A percentile compares a stretch with the other conserved stretches of the same genome.
phyloP scores from a whole-genome alignment of 2,888 invertebrate species.

The Allolobophora icterica region DNA sequence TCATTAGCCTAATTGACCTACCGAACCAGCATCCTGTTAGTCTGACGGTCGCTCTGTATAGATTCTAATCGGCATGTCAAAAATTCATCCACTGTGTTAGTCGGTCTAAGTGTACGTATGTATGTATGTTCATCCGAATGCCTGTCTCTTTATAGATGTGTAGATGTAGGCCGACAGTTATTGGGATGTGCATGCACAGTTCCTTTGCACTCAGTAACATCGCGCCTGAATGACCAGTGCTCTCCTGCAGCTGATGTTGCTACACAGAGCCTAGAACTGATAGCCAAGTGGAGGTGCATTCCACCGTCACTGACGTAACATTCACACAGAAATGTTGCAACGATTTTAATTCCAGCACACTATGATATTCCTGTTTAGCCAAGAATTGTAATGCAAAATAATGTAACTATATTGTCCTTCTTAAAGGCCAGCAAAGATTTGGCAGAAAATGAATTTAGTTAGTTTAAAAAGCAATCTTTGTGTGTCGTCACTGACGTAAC shows the following conservation, averaged over 20 bases:
- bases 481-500: too few species aligned
- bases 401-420: too few species aligned
- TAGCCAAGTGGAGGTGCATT: neutral
- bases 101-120: neutral
- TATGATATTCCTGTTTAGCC: too few species aligned
- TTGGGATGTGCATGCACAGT: neutral
- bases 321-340: too few species aligned
- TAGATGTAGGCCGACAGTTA: neutral
- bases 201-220: neutral
- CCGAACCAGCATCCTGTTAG: neutral
- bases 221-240: neutral
- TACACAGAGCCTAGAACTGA: neutral
- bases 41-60: neutral
- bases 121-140: neutral
- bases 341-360: too few species aligned
- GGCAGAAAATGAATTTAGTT: too few species aligned
- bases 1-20: neutral
- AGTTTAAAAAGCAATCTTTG: too few species aligned
- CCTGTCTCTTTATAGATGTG: neutral
- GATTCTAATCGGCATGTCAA: neutral
- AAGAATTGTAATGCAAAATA: too few species aligned
- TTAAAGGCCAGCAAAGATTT: too few species aligned
- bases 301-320: too few species aligned
- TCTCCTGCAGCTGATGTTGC: neutral
- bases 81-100: neutral